Conservation (phyloP, 2,113 vertebrate species). For the Oryzias javanicus region DNA sequence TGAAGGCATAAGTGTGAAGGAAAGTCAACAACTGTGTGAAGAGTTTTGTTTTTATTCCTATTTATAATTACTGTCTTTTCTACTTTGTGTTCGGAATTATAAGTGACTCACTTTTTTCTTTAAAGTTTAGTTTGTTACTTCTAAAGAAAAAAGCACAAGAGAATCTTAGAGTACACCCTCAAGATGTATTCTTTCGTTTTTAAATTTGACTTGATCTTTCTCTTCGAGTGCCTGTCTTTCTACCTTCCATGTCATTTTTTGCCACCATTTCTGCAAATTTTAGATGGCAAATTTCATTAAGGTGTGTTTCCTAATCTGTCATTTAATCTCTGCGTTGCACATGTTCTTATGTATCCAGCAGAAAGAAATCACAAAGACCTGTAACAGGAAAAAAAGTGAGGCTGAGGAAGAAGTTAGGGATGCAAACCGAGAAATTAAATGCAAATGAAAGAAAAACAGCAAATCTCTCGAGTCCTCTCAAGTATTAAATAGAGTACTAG, state of each 20-base stretch:
- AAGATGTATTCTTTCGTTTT: background rate
- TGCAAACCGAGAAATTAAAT: slow-evolving; percentile 40
- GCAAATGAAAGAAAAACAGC: slow-evolving; percentile 67
- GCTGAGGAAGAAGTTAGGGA: background rate
- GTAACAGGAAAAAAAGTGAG: background rate
- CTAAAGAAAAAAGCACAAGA: too few species aligned
- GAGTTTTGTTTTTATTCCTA: too few species aligned
- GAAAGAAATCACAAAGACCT: slow-evolving; percentile 1
- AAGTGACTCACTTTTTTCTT: too few species aligned
- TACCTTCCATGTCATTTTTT: background rate
- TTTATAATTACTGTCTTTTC: too few species aligned
- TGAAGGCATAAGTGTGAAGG: background rate
- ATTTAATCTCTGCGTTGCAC: slow-evolving; percentile 29
- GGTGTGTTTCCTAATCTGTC: slow-evolving; percentile 3
- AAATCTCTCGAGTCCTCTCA: slow-evolving; percentile 53
- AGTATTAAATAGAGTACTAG: slow-evolving; percentile 61
- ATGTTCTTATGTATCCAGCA: slow-evolving; percentile 4
- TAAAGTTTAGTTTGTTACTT: too few species aligned
- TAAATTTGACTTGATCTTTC: too few species aligned
- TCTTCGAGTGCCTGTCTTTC: background rate
- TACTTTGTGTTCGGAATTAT: too few species aligned
- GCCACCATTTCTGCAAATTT: background rate
- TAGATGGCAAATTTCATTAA: background rate
- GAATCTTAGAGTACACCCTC: background rate
- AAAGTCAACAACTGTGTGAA: too few species aligned